These are phyloP conservation scores for Falcunculus frontatus DNA, from an alignment of 2,113 vertebrate genomes.

Conservation along the genomic window DNA sequence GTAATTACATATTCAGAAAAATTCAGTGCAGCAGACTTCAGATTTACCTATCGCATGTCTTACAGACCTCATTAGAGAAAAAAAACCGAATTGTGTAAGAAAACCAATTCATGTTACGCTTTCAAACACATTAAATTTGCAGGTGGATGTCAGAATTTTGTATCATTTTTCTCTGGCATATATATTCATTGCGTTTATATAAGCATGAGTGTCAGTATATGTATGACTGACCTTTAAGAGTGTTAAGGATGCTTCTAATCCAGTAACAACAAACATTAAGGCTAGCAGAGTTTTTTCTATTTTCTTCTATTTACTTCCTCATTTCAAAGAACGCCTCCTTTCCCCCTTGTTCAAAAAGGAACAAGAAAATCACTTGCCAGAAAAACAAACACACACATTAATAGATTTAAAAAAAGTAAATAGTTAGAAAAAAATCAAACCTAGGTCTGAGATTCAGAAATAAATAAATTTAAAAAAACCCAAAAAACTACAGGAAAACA, in stretches of 20 bases:
- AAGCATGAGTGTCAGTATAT: neutral
- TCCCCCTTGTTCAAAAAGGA: neutral
- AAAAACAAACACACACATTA: neutral
- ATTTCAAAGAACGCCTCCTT: neutral
- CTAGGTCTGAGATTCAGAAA: neutral
- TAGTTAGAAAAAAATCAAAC: neutral
- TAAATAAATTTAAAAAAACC: no score
- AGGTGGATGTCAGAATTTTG: neutral
- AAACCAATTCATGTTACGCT: neutral
- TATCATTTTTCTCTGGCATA: neutral
- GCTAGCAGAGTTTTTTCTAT: neutral
- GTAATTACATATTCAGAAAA: slow-evolving; percentile 10
- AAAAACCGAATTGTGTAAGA: neutral
- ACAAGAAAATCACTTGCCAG: neutral
- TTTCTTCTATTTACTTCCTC: neutral
- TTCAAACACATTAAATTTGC: neutral
- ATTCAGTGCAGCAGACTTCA: neutral
- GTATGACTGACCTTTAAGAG: neutral
- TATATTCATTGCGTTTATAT: neutral
- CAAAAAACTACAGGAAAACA: neutral
- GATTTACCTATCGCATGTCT: neutral
- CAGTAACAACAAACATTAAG: neutral
- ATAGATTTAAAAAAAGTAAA: no score
- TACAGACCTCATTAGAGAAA: neutral
- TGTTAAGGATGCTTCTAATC: neutral